Base-by-base conservation (phyloP, 2,888 invertebrate genomes). In the Spatulosminthurus flaviceps region DNA sequence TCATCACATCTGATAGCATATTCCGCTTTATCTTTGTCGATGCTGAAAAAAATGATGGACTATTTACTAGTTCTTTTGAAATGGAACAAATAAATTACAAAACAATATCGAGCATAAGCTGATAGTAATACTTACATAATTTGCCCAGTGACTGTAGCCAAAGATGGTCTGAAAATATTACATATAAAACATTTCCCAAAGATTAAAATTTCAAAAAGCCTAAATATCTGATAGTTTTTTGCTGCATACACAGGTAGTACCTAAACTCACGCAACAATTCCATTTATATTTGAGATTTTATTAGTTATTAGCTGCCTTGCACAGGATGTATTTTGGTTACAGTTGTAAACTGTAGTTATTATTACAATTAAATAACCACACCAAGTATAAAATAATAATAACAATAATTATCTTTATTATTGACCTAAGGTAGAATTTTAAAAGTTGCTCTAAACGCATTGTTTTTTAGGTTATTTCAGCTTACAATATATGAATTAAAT, bases 141-240 rank as follows among this genome's bases (percentile, higher is more conserved):
- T 67, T 84, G 84, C 34, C 85, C 85, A 26, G 83, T 75, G 13
- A 85, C 80, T 34, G 34, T 76, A 4, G 82, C 83, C 26, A 21
- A 34, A 19, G 75, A 69, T 13, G 85, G 83, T 21, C 82, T 77
- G 72, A 79, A 85, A n/a, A 72, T 71, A 21, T 79, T 78, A 77
- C n/a, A n/a, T n/a, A n/a, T n/a, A n/a, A n/a, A n/a, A n/a, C n/a
- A 34, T 34, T 34, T 34, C 34, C 34, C 34, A 9, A 34, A 34
- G 5, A 34, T 4, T 34, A n/a, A 7, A 34, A 34, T 34, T 34
- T 34, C 5, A 34, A 34, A 34, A 7, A 34, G 34, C 34, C 34
- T 34, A 9, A 34, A 34, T 34, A 34, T 34, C 4, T 7, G 34
- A 34, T 34, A 9, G 4, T 34, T 4, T n/a, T 9, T 34, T 34